phyloP scores from a whole-genome alignment of 1,140 invertebrate genomes.

The Tetraneura akinire region DNA sequence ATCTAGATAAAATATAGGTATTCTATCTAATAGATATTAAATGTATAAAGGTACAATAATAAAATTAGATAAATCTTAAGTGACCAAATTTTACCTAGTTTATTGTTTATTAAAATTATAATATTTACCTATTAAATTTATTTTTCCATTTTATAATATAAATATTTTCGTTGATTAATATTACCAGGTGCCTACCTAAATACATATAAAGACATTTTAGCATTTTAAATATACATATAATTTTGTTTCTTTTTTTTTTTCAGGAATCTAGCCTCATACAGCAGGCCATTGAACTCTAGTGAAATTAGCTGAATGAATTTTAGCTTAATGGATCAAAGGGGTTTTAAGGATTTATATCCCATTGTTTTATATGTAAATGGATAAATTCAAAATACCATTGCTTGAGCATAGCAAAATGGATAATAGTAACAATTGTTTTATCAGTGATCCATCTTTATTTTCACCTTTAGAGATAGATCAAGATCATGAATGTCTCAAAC shows the following conservation, averaged over 20 bases:
- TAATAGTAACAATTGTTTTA: slow-evolving; percentile 46
- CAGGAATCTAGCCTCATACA: slow-evolving; percentile 17
- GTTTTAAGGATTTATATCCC: slow-evolving; percentile 36
- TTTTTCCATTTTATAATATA: not conserved
- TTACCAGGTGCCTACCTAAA: no score
- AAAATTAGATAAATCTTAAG: no score
- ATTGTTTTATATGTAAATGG: slow-evolving; percentile 45
- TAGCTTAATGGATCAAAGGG: slow-evolving; percentile 37
- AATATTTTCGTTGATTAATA: not conserved
- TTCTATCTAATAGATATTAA: no score
- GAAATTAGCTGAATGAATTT: slow-evolving; percentile 22
- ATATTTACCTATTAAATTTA: no score
- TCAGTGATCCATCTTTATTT: slow-evolving; percentile 44
- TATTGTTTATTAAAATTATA: no score
- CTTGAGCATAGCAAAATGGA: slow-evolving; percentile 38
- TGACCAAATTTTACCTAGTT: no score
- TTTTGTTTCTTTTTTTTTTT: slow-evolving; percentile 37
- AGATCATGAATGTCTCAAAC: slow-evolving; percentile 56
- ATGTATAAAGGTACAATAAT: no score
- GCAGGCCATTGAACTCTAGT: slow-evolving; percentile 1
- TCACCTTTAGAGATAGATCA: slow-evolving; percentile 52
- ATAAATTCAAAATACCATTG: slow-evolving; percentile 35
- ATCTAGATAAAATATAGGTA: not conserved
- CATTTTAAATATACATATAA: not conserved
- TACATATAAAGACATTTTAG: not conserved